These are phyloP conservation scores for Cetoscarus ocellatus DNA, from an alignment of 2,797 vertebrate species.

Conservation along the genomic window DNA sequence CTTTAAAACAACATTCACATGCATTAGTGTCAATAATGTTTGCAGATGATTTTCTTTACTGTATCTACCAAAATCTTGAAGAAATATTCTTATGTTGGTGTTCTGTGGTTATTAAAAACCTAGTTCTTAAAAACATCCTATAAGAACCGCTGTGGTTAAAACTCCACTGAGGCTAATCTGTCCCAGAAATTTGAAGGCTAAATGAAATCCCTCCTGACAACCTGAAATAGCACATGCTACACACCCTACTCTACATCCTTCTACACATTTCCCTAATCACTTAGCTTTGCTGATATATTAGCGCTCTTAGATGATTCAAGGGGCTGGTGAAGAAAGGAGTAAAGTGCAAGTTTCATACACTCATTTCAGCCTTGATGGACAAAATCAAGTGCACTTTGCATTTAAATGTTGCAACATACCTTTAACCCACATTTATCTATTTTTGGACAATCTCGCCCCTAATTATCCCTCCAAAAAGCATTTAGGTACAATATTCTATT, in stretches of 20 bases:
- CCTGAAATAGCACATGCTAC: slow-evolving; percentile 24
- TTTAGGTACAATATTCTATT: neutral
- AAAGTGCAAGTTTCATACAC: slow-evolving; percentile 43
- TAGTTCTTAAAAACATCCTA: neutral
- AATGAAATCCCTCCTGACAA: slow-evolving; percentile 44
- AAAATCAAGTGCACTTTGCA: neutral
- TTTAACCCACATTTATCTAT: neutral
- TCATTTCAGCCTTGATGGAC: neutral
- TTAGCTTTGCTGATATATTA: slow-evolving; percentile 5
- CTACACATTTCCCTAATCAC: slow-evolving; percentile 13
- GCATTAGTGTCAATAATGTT: neutral
- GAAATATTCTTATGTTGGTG: neutral
- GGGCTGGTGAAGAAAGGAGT: slow-evolving; percentile 7
- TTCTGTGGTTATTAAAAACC: neutral
- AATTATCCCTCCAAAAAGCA: neutral
- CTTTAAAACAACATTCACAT: neutral
- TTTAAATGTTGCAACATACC: neutral
- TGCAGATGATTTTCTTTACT: no score
- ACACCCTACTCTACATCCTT: neutral
- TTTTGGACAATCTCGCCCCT: neutral
- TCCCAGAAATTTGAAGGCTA: slow-evolving; percentile 45
- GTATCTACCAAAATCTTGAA: neutral
- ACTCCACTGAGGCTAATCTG: slow-evolving; percentile 47
- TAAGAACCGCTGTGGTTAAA: neutral
- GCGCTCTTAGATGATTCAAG: slow-evolving; percentile 5